These are phyloP conservation scores for Hydropsyche betteni DNA, from an alignment of 2,888 invertebrate genomes.

Conservation along the genomic window DNA sequence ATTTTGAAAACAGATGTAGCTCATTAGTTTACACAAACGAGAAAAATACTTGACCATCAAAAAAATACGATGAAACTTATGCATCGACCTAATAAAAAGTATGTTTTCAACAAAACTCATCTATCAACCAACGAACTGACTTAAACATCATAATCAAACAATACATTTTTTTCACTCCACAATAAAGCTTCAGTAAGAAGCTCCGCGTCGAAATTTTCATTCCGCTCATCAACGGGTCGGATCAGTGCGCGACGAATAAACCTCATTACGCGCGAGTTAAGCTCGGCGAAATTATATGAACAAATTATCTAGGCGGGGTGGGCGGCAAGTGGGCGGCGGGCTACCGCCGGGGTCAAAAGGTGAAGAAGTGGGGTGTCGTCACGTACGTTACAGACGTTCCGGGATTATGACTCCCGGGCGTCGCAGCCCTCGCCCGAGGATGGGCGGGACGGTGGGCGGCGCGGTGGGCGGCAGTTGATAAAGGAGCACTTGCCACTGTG, in stretches of 20 bases:
- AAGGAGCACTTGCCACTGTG: constrained; percentile 39
- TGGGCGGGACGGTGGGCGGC: too few species aligned
- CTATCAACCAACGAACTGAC: too few species aligned
- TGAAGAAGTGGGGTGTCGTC: constrained; percentile 42
- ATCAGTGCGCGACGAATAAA: constrained; percentile 59
- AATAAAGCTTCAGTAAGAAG: background rate
- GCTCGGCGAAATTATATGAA: constrained; percentile 66
- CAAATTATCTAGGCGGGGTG: constrained; percentile 63
- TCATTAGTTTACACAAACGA: too few species aligned
- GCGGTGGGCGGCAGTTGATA: constrained; percentile 43
- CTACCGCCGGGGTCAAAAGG: background rate
- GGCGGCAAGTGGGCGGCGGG: constrained; percentile 40
- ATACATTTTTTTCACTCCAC: too few species aligned
- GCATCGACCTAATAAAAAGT: too few species aligned
- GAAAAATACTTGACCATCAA: too few species aligned
- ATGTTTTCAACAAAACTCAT: too few species aligned
- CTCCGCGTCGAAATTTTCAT: constrained; percentile 37
- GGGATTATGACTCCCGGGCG: constrained; percentile 46
- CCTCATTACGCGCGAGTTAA: constrained; percentile 66
- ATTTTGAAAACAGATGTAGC: too few species aligned
- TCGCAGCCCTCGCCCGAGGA: too few species aligned
- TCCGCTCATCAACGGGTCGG: constrained; percentile 41
- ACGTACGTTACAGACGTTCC: constrained; percentile 50
- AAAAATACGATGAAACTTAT: too few species aligned
- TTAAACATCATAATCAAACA: too few species aligned